Evolutionary conservation across 2,888 invertebrate genomes (phyloP).

Genomic region (Macaria liturata): DNA sequence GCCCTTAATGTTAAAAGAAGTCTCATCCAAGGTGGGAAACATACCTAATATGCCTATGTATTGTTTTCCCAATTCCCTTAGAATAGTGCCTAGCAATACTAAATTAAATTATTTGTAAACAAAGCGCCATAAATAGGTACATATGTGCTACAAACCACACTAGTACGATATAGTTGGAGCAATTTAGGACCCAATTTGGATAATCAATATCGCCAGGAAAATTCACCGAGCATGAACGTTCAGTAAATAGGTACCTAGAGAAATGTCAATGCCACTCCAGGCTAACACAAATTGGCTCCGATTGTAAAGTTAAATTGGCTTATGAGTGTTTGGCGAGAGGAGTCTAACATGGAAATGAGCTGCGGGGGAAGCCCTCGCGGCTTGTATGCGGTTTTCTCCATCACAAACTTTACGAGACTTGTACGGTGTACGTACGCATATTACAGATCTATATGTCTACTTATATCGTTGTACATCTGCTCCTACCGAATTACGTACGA

Average conservation of each 20-base stretch:
- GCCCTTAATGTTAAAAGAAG: too few species aligned
- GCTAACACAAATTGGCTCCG: constrained; percentile 37
- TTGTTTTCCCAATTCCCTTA: too few species aligned
- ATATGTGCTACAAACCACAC: background rate
- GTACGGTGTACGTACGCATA: background rate
- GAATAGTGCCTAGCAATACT: too few species aligned
- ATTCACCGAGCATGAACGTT: constrained; percentile 8
- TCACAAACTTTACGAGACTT: too few species aligned
- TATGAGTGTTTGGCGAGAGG: constrained; percentile 26
- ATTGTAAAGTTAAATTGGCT: constrained; percentile 51
- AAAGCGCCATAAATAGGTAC: background rate
- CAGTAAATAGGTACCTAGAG: constrained; percentile 6
- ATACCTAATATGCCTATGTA: too few species aligned
- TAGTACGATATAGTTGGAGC: constrained; percentile 3
- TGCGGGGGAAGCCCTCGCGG: constrained; percentile 9
- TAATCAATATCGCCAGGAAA: constrained; percentile 20
- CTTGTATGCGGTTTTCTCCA: constrained; percentile 5
- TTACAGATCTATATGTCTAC: too few species aligned
- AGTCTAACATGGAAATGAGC: constrained; percentile 31
- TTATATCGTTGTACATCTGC: constrained; percentile 13
- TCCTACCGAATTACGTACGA: constrained; percentile 16
- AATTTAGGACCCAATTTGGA: constrained; percentile 18
- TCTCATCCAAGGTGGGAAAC: too few species aligned
- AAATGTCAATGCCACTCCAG: constrained; percentile 32
- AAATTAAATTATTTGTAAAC: background rate